Base-by-base conservation (phyloP, 2,888 invertebrate species). In the Ctena decussata region DNA sequence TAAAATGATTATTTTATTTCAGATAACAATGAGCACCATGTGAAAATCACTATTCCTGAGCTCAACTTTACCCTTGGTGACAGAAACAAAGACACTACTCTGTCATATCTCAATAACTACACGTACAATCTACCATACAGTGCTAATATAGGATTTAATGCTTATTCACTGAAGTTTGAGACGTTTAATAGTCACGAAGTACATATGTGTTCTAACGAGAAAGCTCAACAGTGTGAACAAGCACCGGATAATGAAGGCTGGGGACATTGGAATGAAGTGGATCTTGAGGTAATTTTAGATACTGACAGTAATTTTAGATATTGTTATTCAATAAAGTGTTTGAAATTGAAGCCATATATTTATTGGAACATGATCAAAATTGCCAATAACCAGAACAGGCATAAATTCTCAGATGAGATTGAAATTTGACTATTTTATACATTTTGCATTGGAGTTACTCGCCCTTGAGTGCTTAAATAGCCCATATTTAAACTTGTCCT, bases 51-150 rank as follows among this genome's bases (percentile, higher is more conserved):
- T 0, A 69, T 89, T n/a, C 72, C 79, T 5, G 86, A 86, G 53
- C 24, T 82, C 49, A 89, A 89, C 39, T 89, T 89, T 39, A 89
- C 86, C 1, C 76, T 89, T 60, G 81, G 78, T 8, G 81, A 85
- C 2, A 27, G 39, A 0, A 80, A 81, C 72, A 73, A 70, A 41
- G 77, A 83, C 8, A n/a, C 24, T 1, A 5, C 27, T 0, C 74
- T 71, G 21, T 79, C 81, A n/a, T 73, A 77, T 70, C 70, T 70
- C n/a, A 86, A 89, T 75, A 86, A 80, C 27, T 41, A 84, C 32
- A 80, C 84, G 15, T 89, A 84, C 44, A 76, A 72, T n/a, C 74
- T 89, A 35, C 80, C 76, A 0, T 89, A 78, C 73, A 89, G 86
- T 76, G 72, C 80, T 27, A 82, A 82, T 49, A 80, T 89, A 30